Percentiles rank a stretch among this genome's conserved stretches.
These are phyloP conservation scores for Rattus norvegicus DNA, from an alignment of 2,113 vertebrate species.

Conservation along the genomic window DNA sequence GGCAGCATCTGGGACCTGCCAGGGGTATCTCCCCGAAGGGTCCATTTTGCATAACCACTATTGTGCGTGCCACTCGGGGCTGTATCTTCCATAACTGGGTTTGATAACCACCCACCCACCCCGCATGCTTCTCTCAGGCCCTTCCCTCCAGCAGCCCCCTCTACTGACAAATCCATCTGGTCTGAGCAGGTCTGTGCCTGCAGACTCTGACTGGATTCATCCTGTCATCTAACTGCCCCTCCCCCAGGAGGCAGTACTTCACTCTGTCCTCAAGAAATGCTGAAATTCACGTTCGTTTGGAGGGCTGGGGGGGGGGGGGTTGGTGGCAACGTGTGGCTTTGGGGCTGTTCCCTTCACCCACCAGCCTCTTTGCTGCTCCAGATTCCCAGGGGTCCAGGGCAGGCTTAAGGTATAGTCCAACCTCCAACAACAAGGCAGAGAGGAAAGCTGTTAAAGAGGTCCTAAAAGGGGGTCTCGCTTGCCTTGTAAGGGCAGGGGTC, in stretches of 20 bases:
- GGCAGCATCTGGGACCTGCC: neutral
- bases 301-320: no score
- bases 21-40: neutral
- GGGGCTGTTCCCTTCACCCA: rapidly evolving
- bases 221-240: neutral
- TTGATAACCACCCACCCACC: neutral
- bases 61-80: rapidly evolving
- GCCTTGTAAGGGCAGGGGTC: neutral
- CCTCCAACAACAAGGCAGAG: neutral
- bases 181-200: constrained; percentile 17
- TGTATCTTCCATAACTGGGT: neutral
- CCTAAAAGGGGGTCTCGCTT: neutral
- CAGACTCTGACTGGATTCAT: neutral
- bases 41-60: rapidly evolving
- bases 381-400: neutral
- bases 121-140: neutral
- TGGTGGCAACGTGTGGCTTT: rapidly evolving
- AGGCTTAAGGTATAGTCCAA: rapidly evolving
- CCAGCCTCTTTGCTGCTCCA: rapidly evolving
- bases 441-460: neutral
- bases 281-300: neutral
- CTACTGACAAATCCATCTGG: neutral
- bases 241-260: neutral
- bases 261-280: neutral
- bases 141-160: neutral